Percentiles rank a stretch among this genome's conserved stretches.
Evolutionary conservation across 2,888 invertebrate species (phyloP).

Genomic region (Thecocarcelia acutangulata): DNA sequence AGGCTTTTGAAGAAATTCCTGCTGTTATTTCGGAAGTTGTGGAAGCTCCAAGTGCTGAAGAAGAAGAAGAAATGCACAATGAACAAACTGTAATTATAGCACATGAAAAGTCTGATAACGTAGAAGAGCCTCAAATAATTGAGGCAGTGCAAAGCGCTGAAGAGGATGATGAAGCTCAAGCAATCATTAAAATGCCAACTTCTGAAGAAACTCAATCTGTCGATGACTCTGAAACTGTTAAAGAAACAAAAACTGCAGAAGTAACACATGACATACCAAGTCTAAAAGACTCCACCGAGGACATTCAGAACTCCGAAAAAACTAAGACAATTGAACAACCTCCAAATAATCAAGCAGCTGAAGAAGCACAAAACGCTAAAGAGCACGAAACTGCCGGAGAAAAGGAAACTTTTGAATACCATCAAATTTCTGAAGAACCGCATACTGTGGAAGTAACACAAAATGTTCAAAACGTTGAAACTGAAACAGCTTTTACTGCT

Average conservation of each 20-base stretch:
- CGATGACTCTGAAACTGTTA: conserved; percentile 31
- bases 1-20: conserved; percentile 75
- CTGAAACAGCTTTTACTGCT: neutral
- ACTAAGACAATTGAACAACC: conserved; percentile 12
- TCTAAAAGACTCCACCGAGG: neutral
- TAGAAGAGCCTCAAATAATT: conserved; percentile 37
- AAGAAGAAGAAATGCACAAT: conserved; percentile 55
- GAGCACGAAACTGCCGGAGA: conserved; percentile 8
- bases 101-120: conserved; percentile 26
- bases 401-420: neutral
- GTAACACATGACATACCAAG: conserved; percentile 58
- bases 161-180: conserved; percentile 54
- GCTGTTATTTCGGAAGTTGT: conserved; percentile 72
- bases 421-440: neutral
- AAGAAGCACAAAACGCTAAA: neutral
- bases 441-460: conserved; percentile 4
- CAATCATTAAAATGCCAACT: conserved; percentile 5
- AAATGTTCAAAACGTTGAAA: neutral
- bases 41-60: conserved; percentile 1
- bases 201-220: conserved; percentile 1
- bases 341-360: neutral
- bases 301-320: neutral
- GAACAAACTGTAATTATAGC: conserved; percentile 12
- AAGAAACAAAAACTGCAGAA: conserved; percentile 70
- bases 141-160: conserved; percentile 49